Conservation (phyloP, 2,113 vertebrate genomes). For the Lonchura striata region DNA sequence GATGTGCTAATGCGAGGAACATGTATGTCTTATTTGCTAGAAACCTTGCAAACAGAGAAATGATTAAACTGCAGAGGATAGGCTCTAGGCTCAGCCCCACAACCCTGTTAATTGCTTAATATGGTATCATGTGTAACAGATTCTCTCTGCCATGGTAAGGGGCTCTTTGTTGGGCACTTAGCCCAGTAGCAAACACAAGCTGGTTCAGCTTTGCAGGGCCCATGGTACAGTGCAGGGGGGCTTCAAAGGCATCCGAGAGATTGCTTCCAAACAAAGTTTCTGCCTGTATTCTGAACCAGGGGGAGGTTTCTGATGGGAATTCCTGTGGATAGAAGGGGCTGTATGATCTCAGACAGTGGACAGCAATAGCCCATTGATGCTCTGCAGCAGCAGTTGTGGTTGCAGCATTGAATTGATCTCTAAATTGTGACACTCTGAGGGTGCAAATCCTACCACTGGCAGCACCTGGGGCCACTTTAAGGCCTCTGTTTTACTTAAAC, state of each 20-base stretch:
- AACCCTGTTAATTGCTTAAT: conserved; percentile 4
- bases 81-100: background rate
- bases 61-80: background rate
- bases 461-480: background rate
- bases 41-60: background rate
- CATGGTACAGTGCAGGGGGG: background rate
- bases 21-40: background rate
- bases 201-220: background rate
- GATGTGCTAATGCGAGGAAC: background rate
- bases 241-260: background rate
- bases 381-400: background rate
- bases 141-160: background rate
- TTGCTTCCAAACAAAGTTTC: background rate
- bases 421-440: background rate
- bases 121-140: background rate
- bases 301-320: background rate
- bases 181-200: conserved; percentile 12
- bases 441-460: background rate
- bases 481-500: background rate
- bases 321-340: background rate
- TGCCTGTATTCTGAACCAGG: background rate
- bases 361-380: background rate
- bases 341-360: background rate
- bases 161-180: background rate
- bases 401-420: background rate